Evolutionary conservation across 2,113 vertebrate species (phyloP).

Genomic region (Regulus satrapa): DNA sequence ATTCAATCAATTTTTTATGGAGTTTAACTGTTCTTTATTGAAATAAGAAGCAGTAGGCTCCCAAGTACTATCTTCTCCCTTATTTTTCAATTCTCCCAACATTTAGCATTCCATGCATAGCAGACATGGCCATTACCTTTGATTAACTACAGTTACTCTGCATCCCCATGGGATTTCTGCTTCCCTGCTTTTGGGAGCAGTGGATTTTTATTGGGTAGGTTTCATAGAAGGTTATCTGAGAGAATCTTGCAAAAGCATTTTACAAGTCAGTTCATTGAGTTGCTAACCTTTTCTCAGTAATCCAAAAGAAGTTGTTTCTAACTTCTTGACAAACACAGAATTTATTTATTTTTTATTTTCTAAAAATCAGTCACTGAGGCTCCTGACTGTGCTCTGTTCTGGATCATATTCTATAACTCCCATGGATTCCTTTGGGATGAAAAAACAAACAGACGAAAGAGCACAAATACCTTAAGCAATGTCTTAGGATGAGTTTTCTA

Average conservation of each 20-base stretch:
- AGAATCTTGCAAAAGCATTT: slow-evolving; percentile 8
- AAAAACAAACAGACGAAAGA: background rate
- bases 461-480: background rate
- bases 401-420: background rate
- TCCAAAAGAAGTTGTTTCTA: background rate
- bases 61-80: background rate
- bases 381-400: background rate
- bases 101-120: background rate
- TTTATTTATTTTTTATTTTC: background rate
- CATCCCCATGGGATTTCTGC: background rate
- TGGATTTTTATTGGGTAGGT: background rate
- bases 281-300: background rate
- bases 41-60: slow-evolving; percentile 6
- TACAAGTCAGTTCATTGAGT: background rate
- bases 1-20: background rate
- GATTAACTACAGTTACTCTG: background rate
- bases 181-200: slow-evolving; percentile 3
- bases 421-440: background rate
- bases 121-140: background rate
- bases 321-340: background rate
- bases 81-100: background rate
- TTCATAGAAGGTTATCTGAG: background rate
- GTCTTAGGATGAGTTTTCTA: background rate
- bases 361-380: background rate
- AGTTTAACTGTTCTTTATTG: background rate